A percentile compares a stretch with the other conserved stretches of the same genome.
These are phyloP conservation scores for Chaenogobius annularis DNA, from an alignment of 2,113 vertebrate genomes.

Conservation along the genomic window DNA sequence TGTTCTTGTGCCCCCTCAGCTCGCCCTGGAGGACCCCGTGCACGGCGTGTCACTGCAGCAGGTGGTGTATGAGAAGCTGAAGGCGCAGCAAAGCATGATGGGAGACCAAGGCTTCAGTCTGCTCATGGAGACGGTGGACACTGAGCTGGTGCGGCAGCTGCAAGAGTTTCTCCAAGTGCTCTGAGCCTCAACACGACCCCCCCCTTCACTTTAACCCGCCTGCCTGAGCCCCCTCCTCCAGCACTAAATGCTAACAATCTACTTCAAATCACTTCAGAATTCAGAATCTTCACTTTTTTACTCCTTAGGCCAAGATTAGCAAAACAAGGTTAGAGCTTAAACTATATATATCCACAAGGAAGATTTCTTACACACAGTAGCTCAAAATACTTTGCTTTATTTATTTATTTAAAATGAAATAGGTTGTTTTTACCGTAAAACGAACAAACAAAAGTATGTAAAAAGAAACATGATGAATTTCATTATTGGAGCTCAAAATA, in stretches of 20 bases:
- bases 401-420: too few relatives aligned
- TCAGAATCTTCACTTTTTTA: not conserved
- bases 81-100: constrained; percentile 89
- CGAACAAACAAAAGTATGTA: too few relatives aligned
- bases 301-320: too few relatives aligned
- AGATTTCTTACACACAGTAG: too few relatives aligned
- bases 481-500: too few relatives aligned
- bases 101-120: constrained; percentile 88
- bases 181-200: constrained; percentile 59
- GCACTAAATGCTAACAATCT: not conserved
- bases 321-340: too few relatives aligned
- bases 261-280: not conserved
- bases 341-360: too few relatives aligned
- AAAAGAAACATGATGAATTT: too few relatives aligned
- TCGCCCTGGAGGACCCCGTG: constrained; percentile 93
- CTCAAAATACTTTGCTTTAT: too few relatives aligned
- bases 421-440: too few relatives aligned
- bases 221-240: constrained; percentile 26
- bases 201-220: constrained; percentile 17
- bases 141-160: constrained; percentile 91
- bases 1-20: constrained; percentile 67
- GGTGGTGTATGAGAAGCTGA: constrained; percentile 94
- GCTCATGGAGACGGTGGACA: constrained; percentile 97
- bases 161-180: constrained; percentile 92
- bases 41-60: constrained; percentile 93